Base-by-base conservation (phyloP, 2,797 vertebrate genomes). In the Lagorchestes hirsutus region DNA sequence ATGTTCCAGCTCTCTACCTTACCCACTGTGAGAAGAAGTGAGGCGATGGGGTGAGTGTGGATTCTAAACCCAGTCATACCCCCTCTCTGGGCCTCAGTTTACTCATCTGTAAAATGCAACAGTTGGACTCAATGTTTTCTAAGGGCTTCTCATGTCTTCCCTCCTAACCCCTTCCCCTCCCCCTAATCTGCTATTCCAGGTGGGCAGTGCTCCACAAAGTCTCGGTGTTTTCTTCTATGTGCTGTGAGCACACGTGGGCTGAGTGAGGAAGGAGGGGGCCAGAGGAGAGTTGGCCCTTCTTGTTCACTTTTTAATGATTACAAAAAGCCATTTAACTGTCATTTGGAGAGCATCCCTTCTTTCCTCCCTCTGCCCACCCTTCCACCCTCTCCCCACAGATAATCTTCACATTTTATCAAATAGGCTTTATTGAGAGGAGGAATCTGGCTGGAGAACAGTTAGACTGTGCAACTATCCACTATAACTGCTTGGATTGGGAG, bases 401-500 rank as follows among this genome's bases (percentile, higher is more conserved):
- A 55, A 91, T 40, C 93, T 90, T 82, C 92, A 55, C n/a, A 11
- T 91, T 94, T 56, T 54, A 62, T 93, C 90, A 56, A 22, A 74
- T 2, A n/a, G 93, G 95, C 54, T 55, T 90, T 40, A 31, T 0
- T 55, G 67, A 95, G 92, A 92, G 95, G 58, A 31, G 57, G 58
- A 55, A 93, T 93, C 67, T 94, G 92, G 90, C 91, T 82, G 31
- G 93, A 91, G 90, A 54, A 50, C 11, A 91, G 93, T 27, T 46
- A 46, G 50, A 92, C 82, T n/a, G 95, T 11, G 18, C 82, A 54
- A 31, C 90, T 90, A 52, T 31, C 46, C 62, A 54, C 93, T 91
- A 82, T 95, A 90, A 91, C 91, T 93, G n/a, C 14, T 74, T 58
- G 59, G 59, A 54, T 97, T 94, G 87, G 91, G 90, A 97, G 90